Evolutionary conservation across 1,140 invertebrate genomes (phyloP), one percentile per base, ranked within the genome.

Genomic region (Agrypnia vestita): DNA sequence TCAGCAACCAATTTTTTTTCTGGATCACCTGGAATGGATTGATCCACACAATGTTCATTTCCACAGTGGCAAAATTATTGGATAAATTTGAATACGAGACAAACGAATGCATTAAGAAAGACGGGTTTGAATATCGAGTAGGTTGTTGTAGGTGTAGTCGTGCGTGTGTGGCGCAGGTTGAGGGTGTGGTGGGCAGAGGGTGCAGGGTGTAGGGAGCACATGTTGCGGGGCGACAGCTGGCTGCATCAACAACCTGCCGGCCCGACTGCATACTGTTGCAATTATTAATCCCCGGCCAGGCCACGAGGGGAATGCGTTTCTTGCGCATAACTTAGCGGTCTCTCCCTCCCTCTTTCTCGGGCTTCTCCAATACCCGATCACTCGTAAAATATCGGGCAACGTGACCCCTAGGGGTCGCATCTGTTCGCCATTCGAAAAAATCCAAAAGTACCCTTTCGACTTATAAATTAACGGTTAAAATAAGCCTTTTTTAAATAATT

Each of bases 261-360:
- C 55, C 55, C 64, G 64, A 69, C 35, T 69, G 64, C n/a, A 46
- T 44, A 69, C 35, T 69, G 35, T 69, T 69, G 64, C 43, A 46
- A 69, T 69, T 49, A 69, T 69, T 46, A 49, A 46, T 69, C 46
- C 64, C 46, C 15, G 15, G 46, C 64, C 25, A 35, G 25, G 1
- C 25, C 25, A 17, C 35, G 12, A 7, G 46, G 35, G 64, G 64
- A 46, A 44, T 69, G 64, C 64, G 35, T 69, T 69, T 69, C 64
- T 46, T 69, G 17, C 6, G 25, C 43, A 69, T 46, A 69, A 49
- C 43, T 69, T 49, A 46, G 17, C 9, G 35, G 17, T 15, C 19
- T 11, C 64, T 44, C 25, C 6, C 25, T 35, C 25, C 1, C 25
- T 35, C 25, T 35, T 35, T 21, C 9, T 19, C 55, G 55, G 55